Conservation (phyloP, 2,113 vertebrate genomes). For the western clawed frog (Xenopus tropicalis) region UCB_Xtro_10.0 CM004443.2:129085001-129085500, state of each 20-base stretch:
- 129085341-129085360: neutral
- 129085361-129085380: neutral
- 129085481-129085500: conserved; percentile 26
- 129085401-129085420: conserved; percentile 37
- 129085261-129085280: conserved; percentile 22
- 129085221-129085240: conserved; percentile 26
- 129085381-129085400: neutral
- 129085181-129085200: neutral
- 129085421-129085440: conserved; percentile 55
- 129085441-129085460: conserved; percentile 60
- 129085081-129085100: conserved; percentile 39
- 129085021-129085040: conserved; percentile 6
- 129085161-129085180: neutral
- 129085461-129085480: conserved; percentile 16
- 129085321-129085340: neutral
- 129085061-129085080: conserved; percentile 19
- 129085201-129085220: no score
- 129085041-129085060: conserved; percentile 19
- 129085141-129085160: neutral
- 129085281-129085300: conserved; percentile 60
- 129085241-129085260: neutral
- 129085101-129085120: conserved; percentile 34
- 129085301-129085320: conserved; percentile 61
- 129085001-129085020: neutral
- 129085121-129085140: conserved; percentile 15